A percentile compares a stretch with the other conserved stretches of the same genome.
phyloP scores from a whole-genome alignment of 2,113 vertebrate genomes.

The Oxyura jamaicensis region DNA sequence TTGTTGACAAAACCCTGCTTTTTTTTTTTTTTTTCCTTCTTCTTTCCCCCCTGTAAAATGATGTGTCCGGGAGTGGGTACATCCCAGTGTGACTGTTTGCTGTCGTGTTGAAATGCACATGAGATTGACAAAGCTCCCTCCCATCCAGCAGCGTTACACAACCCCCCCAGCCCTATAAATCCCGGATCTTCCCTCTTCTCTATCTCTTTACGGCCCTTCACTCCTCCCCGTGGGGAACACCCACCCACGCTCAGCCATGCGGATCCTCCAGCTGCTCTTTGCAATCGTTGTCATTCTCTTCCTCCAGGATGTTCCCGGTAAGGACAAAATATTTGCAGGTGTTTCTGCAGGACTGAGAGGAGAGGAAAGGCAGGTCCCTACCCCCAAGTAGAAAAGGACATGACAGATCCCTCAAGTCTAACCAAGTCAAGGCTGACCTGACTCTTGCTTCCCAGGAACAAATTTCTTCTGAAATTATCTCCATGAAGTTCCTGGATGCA shows the following conservation, averaged over 20 bases:
- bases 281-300: background rate
- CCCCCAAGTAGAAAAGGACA: background rate
- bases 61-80: background rate
- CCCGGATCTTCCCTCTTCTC: background rate
- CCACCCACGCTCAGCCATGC: background rate
- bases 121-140: constrained; percentile 27
- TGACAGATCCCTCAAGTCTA: background rate
- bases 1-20: background rate
- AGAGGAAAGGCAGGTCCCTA: background rate
- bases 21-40: fast-evolving
- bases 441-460: background rate
- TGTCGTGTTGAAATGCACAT: constrained; percentile 47
- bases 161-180: constrained; percentile 14
- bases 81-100: constrained; percentile 26
- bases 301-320: constrained; percentile 13
- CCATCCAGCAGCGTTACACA: background rate
- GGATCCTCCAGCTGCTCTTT: constrained; percentile 51
- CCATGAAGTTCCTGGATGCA: background rate
- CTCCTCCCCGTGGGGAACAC: background rate
- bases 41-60: fast-evolving
- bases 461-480: background rate
- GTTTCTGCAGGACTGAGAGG: background rate
- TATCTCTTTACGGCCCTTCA: background rate
- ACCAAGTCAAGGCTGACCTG: background rate
- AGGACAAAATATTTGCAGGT: constrained; percentile 28